Evolutionary conservation across 2,888 invertebrate genomes (phyloP).

Genomic region (Linnaemya tessellans): DNA sequence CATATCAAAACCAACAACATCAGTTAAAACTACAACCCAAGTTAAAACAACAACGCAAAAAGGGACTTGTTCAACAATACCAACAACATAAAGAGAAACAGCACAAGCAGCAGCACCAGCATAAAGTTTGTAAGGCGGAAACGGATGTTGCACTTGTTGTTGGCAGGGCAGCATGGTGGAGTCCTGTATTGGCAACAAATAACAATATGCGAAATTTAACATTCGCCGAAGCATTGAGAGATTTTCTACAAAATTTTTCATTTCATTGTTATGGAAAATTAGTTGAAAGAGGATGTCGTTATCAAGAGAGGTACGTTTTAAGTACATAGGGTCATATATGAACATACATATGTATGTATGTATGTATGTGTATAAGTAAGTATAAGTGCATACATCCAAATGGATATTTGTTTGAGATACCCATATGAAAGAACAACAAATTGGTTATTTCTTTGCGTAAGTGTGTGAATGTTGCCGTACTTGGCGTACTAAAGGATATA

Average conservation of each 20-base stretch:
- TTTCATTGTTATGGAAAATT: slow-evolving; percentile 82
- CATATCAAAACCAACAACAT: slow-evolving; percentile 64
- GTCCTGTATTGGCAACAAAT: slow-evolving; percentile 72
- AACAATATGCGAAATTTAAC: slow-evolving; percentile 74
- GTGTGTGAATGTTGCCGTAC: slow-evolving; percentile 2
- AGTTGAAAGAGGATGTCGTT: slow-evolving; percentile 78
- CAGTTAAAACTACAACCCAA: slow-evolving; percentile 55
- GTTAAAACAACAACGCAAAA: slow-evolving; percentile 42
- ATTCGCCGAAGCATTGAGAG: slow-evolving; percentile 79
- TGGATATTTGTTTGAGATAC: slow-evolving; percentile 28
- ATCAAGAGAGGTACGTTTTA: slow-evolving; percentile 77
- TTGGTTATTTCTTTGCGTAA: slow-evolving; percentile 45
- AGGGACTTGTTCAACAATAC: slow-evolving; percentile 16
- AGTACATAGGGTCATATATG: background rate
- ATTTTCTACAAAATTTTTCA: slow-evolving; percentile 80
- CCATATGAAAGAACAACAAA: slow-evolving; percentile 42
- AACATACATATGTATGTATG: background rate
- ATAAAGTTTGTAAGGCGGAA: slow-evolving; percentile 58
- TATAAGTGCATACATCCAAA: slow-evolving; percentile 14
- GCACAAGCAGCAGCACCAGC: slow-evolving; percentile 21
- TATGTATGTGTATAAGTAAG: slow-evolving; percentile 56
- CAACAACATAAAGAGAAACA: slow-evolving; percentile 29
- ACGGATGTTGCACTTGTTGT: slow-evolving; percentile 75
- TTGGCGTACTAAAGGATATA: slow-evolving; percentile 14
- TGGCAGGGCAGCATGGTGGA: slow-evolving; percentile 80